A percentile compares a stretch with the other conserved stretches of the same genome.
Conservation (phyloP, 2,113 vertebrate species). For the Apteryx owenii region DNA sequence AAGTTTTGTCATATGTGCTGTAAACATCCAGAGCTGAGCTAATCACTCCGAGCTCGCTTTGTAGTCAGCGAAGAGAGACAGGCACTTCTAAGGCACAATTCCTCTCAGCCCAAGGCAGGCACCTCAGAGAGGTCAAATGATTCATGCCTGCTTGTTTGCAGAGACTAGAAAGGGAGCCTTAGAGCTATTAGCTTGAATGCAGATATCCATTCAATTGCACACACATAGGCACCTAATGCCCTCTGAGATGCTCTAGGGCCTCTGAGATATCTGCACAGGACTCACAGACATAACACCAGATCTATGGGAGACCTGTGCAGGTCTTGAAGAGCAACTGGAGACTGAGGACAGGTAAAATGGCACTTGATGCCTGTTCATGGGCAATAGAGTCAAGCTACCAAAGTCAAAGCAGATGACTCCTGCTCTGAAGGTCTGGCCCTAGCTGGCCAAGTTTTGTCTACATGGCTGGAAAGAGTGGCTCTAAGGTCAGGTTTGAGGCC, state of each 20-base stretch:
- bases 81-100: not conserved
- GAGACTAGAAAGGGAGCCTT: not conserved
- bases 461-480: not conserved
- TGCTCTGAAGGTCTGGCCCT: not conserved
- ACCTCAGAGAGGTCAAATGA: not conserved
- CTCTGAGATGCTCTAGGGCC: not conserved
- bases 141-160: not conserved
- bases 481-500: not conserved
- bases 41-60: not conserved
- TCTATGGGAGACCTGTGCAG: not conserved
- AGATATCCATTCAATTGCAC: not conserved
- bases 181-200: not conserved
- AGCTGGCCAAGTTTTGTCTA: not conserved
- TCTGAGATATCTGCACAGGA: no score
- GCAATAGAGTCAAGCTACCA: not conserved
- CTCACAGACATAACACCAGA: not conserved
- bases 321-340: not conserved
- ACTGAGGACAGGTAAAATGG: not conserved
- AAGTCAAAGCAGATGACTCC: accelerated
- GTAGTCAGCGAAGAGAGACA: not conserved
- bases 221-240: not conserved
- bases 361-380: not conserved
- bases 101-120: not conserved
- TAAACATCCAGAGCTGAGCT: constrained; percentile 47
- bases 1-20: not conserved